Evolutionary conservation across 2,888 invertebrate species (phyloP).

Genomic region (Dryobotodes eremita): DNA sequence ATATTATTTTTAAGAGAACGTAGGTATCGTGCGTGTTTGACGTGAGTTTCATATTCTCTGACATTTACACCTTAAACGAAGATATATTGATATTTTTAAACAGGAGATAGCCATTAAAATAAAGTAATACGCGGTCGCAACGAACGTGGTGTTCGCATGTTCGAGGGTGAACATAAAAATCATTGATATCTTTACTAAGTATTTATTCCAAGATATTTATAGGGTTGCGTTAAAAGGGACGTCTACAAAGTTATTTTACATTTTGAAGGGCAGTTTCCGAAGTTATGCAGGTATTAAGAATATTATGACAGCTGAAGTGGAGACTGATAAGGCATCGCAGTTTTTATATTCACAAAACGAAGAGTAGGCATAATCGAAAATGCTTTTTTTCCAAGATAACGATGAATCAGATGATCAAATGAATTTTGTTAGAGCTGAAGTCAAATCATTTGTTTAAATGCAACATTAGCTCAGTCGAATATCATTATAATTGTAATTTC

Average conservation of each 20-base stretch:
- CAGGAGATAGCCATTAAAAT: conserved; percentile 13
- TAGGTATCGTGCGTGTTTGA: conserved; percentile 1
- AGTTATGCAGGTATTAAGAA: not conserved
- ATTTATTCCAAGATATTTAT: not conserved
- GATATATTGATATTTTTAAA: conserved; percentile 31
- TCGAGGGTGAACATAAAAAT: not conserved
- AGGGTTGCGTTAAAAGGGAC: not conserved
- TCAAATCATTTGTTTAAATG: not conserved
- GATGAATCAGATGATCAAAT: not conserved
- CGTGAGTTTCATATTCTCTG: conserved; percentile 16
- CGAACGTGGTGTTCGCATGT: not conserved
- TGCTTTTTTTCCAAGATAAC: not conserved
- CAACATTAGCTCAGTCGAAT: too few species aligned
- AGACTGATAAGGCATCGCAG: not conserved
- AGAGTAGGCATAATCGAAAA: too few species aligned
- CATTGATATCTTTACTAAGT: conserved; percentile 1
- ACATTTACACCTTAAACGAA: conserved; percentile 7
- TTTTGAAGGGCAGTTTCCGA: not conserved
- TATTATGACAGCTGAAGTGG: not conserved
- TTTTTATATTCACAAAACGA: not conserved
- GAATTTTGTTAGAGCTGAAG: not conserved
- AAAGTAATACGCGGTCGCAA: not conserved
- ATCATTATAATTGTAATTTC: too few species aligned
- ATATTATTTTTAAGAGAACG: not conserved
- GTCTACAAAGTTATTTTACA: not conserved